Conservation (phyloP, 1,140 invertebrate species). For the Euglossa dilemma region DNA sequence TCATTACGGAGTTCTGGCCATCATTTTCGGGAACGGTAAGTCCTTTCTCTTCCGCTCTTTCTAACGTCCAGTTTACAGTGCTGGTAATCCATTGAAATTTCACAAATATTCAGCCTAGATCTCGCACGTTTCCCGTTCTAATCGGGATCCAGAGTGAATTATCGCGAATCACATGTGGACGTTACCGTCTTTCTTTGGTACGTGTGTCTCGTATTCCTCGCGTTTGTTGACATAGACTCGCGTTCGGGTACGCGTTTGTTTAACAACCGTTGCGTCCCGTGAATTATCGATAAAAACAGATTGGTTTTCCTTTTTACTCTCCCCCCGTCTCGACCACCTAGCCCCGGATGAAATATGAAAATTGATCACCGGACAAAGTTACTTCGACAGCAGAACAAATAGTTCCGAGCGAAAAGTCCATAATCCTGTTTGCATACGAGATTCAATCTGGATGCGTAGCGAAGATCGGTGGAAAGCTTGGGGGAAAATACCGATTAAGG, state of each 20-base stretch:
- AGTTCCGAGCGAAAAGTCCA: neutral
- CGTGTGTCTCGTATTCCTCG: too few species aligned
- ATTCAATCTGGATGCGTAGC: conserved; percentile 18
- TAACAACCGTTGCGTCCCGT: neutral
- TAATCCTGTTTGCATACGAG: conserved; percentile 22
- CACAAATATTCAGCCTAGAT: too few species aligned
- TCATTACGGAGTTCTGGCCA: conserved; percentile 62
- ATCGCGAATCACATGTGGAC: neutral
- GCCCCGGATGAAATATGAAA: neutral
- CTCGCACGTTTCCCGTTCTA: neutral
- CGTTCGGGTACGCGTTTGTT: neutral
- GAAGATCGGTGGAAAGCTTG: neutral
- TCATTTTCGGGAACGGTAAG: conserved; percentile 63
- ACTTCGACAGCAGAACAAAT: neutral
- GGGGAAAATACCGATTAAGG: conserved; percentile 34
- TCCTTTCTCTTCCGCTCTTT: neutral
- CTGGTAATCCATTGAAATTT: neutral
- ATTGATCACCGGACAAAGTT: neutral
- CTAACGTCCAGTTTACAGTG: neutral
- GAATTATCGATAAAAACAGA: neutral
- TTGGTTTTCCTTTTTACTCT: neutral
- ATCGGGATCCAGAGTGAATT: neutral
- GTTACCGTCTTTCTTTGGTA: neutral
- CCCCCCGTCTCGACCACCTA: neutral
- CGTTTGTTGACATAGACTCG: too few species aligned